A percentile compares a stretch with the other conserved stretches of the same genome.
These are phyloP conservation scores for Syndactyla subalaris DNA, from an alignment of 2,797 vertebrate species.

Conservation along the genomic window DNA sequence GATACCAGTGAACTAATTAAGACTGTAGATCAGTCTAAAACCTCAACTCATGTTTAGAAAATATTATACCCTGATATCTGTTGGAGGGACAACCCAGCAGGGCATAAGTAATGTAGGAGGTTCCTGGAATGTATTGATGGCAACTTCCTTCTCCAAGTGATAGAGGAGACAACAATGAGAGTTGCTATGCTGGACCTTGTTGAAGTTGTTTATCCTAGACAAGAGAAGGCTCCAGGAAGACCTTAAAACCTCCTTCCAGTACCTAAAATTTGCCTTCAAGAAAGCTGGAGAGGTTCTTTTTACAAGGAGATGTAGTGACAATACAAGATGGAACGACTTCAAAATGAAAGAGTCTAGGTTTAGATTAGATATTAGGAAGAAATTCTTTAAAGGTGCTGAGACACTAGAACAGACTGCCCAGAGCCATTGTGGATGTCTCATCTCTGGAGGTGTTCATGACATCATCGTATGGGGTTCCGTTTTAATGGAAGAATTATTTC, in stretches of 20 bases:
- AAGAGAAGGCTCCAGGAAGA: background rate
- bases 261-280: background rate
- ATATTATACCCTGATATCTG: background rate
- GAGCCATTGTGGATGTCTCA: background rate
- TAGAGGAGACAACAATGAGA: background rate
- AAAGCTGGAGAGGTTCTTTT: background rate
- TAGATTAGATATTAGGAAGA: background rate
- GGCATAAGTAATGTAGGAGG: background rate
- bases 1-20: background rate
- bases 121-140: background rate
- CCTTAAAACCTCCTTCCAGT: background rate
- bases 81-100: background rate
- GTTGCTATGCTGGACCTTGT: background rate
- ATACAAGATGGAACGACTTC: background rate
- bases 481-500: background rate
- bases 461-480: background rate
- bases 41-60: background rate
- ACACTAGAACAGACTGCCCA: background rate
- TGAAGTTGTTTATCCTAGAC: background rate
- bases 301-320: background rate
- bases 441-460: background rate
- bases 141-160: background rate
- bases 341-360: background rate
- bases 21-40: background rate
- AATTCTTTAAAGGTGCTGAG: background rate